phyloP scores from a whole-genome alignment of 2,113 vertebrate genomes.

The Phainopepla nitens region DNA sequence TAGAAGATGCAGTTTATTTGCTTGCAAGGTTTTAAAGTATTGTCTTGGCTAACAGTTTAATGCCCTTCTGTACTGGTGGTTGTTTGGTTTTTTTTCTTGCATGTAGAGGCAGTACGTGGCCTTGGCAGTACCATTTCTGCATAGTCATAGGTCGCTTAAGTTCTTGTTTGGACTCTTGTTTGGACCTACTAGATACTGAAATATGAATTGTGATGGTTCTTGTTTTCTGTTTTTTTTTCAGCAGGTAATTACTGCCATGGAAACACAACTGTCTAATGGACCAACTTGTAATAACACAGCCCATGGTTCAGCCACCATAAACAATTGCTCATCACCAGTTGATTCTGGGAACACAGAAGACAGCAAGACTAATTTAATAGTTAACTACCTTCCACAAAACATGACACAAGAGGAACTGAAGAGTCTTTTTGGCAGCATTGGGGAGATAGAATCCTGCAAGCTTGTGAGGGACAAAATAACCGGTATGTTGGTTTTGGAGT shows the following conservation, averaged over 20 bases:
- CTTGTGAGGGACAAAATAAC: constrained; percentile 98
- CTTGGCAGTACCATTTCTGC: constrained; percentile 31
- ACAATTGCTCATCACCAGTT: constrained; percentile 91
- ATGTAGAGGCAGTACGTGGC: background rate
- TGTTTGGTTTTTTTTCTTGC: background rate
- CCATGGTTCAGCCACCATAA: constrained; percentile 87
- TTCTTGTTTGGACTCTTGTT: constrained; percentile 49
- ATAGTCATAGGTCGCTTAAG: constrained; percentile 39
- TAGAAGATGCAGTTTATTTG: background rate
- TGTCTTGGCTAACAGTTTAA: background rate
- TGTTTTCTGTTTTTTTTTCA: constrained; percentile 79
- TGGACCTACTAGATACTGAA: constrained; percentile 25
- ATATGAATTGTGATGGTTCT: constrained; percentile 61
- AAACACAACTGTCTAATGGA: constrained; percentile 98
- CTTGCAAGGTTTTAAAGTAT: background rate
- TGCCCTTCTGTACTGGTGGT: background rate
- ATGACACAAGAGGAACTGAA: constrained; percentile 98
- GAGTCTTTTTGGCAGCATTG: constrained; percentile 95
- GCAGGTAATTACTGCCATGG: constrained; percentile 99
- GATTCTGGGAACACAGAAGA: constrained; percentile 93
- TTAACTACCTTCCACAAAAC: constrained; percentile 98
- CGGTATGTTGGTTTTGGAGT: constrained; percentile 71
- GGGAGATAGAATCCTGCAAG: constrained; percentile 97
- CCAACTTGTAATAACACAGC: constrained; percentile 94
- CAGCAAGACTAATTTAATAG: constrained; percentile 98